Base-by-base conservation (phyloP, 2,113 vertebrate species). In the Lamprologus speciosus region DNA sequence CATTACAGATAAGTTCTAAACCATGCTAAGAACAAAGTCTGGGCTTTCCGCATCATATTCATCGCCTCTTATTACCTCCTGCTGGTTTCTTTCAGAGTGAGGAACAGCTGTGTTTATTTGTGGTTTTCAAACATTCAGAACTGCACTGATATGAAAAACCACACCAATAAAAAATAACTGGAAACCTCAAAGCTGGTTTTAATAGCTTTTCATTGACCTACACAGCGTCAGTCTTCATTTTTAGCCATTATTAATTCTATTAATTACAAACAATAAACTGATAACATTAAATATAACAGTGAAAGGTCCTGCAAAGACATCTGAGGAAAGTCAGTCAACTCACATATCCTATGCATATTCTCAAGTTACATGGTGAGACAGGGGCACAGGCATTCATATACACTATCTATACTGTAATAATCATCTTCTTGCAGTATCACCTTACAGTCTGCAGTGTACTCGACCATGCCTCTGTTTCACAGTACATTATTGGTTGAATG, bases 361-460 rank as follows among this genome's bases (percentile, higher is more conserved):
- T 94, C 82, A 53, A 6, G 8, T 93, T 94, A 89, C 89, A 83
- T 68, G 19, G 7, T 47, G 55, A 28, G 68, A 84, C 19, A 33
- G 40, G 31, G 35, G 37, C 31, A 6, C 8, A 82, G 5, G 81
- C 31, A 88, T 93, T 86, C 16, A 83, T 89, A 68, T 63, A 63
- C 75, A 14, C 58, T 26, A 81, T 79, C 58, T 80, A 33, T 82
- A 83, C 82, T 82, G 53, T 84, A 84, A 90, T 75, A 87, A 42
- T 88, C 85, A 87, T 83, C 83, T 73, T 88, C 33, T 47, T 21
- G 35, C 70, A 8, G 54, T 86, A 80, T 94, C 87, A 78, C 12
- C 31, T 95, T 91, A 87, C 93, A 73, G 57, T 42, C 86, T 82
- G 26, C 91, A 91, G 94, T 91, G 88, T 90, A 89, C 82, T 89